A percentile compares a stretch with the other conserved stretches of the same genome.
phyloP scores from a whole-genome alignment of 2,113 vertebrate species.

The Trachemys scripta region DNA sequence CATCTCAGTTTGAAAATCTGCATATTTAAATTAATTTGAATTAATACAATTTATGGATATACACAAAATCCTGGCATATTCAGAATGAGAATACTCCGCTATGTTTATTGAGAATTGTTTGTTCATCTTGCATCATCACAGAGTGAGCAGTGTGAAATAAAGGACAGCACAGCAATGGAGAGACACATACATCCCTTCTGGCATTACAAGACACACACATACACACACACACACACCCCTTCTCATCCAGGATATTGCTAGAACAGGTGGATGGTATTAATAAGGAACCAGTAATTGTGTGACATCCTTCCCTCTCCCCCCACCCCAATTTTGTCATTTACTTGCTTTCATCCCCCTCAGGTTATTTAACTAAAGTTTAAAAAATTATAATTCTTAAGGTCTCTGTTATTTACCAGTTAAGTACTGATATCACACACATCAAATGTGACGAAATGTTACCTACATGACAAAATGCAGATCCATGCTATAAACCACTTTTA shows the following conservation, averaged over 20 bases:
- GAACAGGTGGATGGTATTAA: neutral
- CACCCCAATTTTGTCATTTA: neutral
- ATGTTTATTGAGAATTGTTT: neutral
- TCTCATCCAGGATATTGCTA: neutral
- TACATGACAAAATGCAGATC: neutral
- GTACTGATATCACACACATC: neutral
- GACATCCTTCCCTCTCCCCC: neutral
- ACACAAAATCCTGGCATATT: accelerated
- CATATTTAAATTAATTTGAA: neutral
- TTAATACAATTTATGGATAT: neutral
- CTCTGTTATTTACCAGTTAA: neutral
- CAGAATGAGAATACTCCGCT: neutral
- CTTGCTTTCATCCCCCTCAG: neutral
- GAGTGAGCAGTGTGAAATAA: too few species aligned
- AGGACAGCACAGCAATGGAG: neutral
- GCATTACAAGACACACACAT: too few species aligned
- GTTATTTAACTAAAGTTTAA: neutral
- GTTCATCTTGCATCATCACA: neutral
- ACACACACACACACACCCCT: neutral
- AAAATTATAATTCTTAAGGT: neutral
- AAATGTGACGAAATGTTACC: neutral
- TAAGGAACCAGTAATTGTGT: neutral
- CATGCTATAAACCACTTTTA: neutral
- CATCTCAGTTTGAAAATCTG: neutral
- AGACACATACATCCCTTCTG: too few species aligned